A percentile compares a stretch with the other conserved stretches of the same genome.
Evolutionary conservation across 2,888 invertebrate species (phyloP).

Genomic region (Cinara cedri): DNA sequence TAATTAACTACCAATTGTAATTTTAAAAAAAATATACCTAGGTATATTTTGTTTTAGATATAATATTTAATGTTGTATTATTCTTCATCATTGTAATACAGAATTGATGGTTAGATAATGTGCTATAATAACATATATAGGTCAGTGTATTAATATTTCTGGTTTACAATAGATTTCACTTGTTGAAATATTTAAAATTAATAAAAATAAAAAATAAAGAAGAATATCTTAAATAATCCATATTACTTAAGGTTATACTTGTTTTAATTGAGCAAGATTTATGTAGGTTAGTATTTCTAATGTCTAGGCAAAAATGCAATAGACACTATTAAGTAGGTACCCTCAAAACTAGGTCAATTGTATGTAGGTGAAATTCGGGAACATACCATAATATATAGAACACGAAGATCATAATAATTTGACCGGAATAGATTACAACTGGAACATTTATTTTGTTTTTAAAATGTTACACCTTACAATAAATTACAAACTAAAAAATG

Average conservation of each 20-base stretch:
- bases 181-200: neutral
- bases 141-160: no score
- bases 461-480: neutral
- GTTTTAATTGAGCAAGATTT: neutral
- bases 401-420: neutral
- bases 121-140: no score
- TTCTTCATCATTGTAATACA: no score
- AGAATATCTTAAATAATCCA: no score
- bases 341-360: conserved; percentile 50
- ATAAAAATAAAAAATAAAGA: neutral
- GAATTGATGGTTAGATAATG: no score
- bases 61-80: no score
- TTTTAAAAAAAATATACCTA: no score
- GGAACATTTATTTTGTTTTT: neutral
- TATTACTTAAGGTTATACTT: conserved; percentile 13
- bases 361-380: neutral
- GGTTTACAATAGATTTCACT: no score
- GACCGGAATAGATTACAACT: neutral
- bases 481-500: conserved; percentile 6
- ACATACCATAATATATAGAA: conserved; percentile 20
- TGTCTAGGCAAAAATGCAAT: conserved; percentile 22
- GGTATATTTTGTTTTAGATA: no score
- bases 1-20: no score
- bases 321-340: conserved; percentile 5
- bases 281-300: conserved; percentile 38